phyloP scores from a whole-genome alignment of 2,113 vertebrate species.

The Plecotus auritus region DNA sequence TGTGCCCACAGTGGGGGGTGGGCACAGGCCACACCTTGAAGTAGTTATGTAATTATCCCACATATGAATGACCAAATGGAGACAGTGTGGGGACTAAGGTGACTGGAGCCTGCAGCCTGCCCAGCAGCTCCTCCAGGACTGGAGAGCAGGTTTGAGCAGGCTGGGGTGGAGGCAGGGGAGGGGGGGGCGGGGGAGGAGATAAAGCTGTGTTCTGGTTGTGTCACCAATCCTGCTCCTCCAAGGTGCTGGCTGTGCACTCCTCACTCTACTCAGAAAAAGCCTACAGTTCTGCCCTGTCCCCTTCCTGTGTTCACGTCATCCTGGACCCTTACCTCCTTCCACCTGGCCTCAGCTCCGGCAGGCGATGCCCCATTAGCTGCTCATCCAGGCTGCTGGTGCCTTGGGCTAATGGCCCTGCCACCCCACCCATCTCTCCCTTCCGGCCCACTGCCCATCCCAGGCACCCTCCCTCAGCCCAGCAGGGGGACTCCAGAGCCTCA shows the following conservation, averaged over 20 bases:
- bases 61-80: too few relatives aligned
- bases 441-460: not conserved
- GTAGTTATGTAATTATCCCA: not conserved
- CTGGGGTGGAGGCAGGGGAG: too few relatives aligned
- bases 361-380: constrained; percentile 64
- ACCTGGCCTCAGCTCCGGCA: not conserved
- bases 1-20: rapidly evolving
- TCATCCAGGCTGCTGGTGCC: constrained; percentile 46
- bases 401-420: constrained; percentile 44
- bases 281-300: not conserved
- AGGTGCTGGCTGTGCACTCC: not conserved
- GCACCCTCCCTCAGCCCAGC: not conserved
- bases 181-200: not conserved
- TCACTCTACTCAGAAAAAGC: not conserved
- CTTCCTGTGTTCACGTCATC: not conserved
- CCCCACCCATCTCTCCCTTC: constrained; percentile 49
- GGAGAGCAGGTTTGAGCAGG: not conserved
- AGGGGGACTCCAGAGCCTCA: constrained; percentile 13
- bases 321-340: not conserved
- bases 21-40: not conserved
- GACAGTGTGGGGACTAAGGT: not conserved
- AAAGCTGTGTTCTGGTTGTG: not conserved
- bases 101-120: not conserved
- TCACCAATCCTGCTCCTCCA: not conserved
- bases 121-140: rapidly evolving